Evolutionary conservation across 2,888 invertebrate genomes (phyloP).

Genomic region (Zelleria hepariella): DNA sequence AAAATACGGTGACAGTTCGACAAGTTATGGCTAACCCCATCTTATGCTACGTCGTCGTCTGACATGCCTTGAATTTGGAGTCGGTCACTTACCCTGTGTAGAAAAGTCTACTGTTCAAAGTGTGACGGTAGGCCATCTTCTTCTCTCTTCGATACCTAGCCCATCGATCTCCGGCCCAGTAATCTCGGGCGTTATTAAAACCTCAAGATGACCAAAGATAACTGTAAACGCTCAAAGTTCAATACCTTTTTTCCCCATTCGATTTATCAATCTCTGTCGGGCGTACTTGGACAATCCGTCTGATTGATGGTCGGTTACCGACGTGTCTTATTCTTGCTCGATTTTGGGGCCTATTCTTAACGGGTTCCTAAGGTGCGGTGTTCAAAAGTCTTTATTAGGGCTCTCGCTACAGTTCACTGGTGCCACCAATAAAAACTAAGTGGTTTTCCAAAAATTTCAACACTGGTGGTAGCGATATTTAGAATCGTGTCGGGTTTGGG

Average conservation of each 20-base stretch:
- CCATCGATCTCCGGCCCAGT: not conserved
- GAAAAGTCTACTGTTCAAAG: too few relatives aligned
- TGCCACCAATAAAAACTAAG: too few relatives aligned
- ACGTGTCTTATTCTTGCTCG: not conserved
- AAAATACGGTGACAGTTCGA: too few relatives aligned
- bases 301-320: conserved; percentile 15
- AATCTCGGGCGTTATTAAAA: not conserved
- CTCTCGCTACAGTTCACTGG: too few relatives aligned
- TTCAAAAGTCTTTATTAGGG: too few relatives aligned
- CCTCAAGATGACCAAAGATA: not conserved
- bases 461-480: too few relatives aligned
- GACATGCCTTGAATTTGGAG: too few relatives aligned
- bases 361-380: too few relatives aligned
- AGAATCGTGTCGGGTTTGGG: too few relatives aligned
- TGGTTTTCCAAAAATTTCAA: too few relatives aligned
- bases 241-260: not conserved
- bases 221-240: not conserved
- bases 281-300: conserved; percentile 3
- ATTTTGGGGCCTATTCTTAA: not conserved
- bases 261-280: conserved; percentile 8
- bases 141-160: not conserved
- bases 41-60: too few relatives aligned
- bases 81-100: not conserved
- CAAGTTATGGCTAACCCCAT: too few relatives aligned
- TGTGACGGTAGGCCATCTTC: not conserved